These are phyloP conservation scores for Saccostrea echinata DNA, from an alignment of 1,140 invertebrate species.

Conservation along the genomic window DNA sequence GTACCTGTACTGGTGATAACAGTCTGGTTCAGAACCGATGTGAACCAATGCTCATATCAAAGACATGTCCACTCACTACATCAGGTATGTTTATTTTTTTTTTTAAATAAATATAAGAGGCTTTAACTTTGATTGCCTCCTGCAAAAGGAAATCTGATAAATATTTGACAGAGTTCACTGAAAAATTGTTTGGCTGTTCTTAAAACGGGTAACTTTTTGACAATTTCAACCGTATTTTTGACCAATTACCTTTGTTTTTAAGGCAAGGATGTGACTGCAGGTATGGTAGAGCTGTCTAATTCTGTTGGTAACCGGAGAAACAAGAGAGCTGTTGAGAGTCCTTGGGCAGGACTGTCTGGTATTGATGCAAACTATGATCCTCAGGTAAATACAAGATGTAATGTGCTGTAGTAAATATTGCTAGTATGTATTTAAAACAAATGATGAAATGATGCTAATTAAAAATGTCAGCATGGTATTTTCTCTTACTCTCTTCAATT, in stretches of 20 bases:
- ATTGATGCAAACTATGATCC: conserved; percentile 10
- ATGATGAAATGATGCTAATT: neutral
- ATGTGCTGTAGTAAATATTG: too few relatives aligned
- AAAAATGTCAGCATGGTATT: neutral
- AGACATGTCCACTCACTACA: neutral
- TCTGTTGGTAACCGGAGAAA: neutral
- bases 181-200: too few relatives aligned
- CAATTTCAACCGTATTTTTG: too few relatives aligned
- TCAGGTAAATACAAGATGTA: neutral
- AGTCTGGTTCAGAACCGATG: neutral
- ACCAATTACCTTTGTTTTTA: too few relatives aligned
- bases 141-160: too few relatives aligned
- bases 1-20: neutral
- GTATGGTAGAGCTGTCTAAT: neutral
- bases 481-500: too few relatives aligned
- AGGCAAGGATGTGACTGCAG: conserved; percentile 25
- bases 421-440: neutral
- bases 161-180: too few relatives aligned
- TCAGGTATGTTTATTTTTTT: too few relatives aligned
- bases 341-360: neutral
- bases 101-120: too few relatives aligned
- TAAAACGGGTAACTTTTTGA: too few relatives aligned
- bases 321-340: neutral
- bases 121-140: too few relatives aligned
- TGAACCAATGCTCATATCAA: conserved; percentile 26